Base-by-base conservation (phyloP, 2,888 invertebrate genomes). In the Alsophila aescularia region DNA sequence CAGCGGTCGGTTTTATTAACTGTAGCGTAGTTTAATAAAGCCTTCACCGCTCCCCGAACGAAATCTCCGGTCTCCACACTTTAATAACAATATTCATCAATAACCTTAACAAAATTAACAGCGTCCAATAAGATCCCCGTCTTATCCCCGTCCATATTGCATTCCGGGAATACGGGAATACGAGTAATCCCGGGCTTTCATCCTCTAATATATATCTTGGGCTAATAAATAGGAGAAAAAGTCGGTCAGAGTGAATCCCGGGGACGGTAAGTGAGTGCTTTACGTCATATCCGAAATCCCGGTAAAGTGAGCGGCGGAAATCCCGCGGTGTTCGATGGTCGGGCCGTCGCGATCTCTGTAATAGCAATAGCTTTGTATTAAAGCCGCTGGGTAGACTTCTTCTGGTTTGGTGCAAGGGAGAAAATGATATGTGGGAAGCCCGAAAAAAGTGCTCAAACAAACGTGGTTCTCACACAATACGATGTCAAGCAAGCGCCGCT, bases 331-430 rank as follows among this genome's bases (percentile, higher is more conserved):
- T 90, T 90, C 91, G 90, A 91, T 90, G 91, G 86, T 77, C 83
- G 82, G 72, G 72, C 75, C 71, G 69, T 76, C 81, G 87, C 88
- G 86, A 88, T 89, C 88, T 86, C 84, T 76, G 88, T 90, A 90
- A 92, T 90, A 88, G 91, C 89, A 85, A 91, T 90, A 89, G 90
- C 90, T 90, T 90, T 91, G 87, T 90, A 86, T 92, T 90, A 90
- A 88, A 89, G 89, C 89, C 83, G 79, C 72, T 79, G 77, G 72
- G 81, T 84, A 84, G 85, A 84, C 83, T 81, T 79, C 79, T 81
- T 72, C 65, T 71, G 62, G 73, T 63, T 52, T 90, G 93, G 92
- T 83, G 67, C 85, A 88, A 87, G 69, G 14, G 36, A 48, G 3
- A 43, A 2, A n/a, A 50, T 12, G 9, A 29, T 6, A 32, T 32